Conservation (phyloP, 2,888 invertebrate genomes). For the Eristalis pertinax region DNA sequence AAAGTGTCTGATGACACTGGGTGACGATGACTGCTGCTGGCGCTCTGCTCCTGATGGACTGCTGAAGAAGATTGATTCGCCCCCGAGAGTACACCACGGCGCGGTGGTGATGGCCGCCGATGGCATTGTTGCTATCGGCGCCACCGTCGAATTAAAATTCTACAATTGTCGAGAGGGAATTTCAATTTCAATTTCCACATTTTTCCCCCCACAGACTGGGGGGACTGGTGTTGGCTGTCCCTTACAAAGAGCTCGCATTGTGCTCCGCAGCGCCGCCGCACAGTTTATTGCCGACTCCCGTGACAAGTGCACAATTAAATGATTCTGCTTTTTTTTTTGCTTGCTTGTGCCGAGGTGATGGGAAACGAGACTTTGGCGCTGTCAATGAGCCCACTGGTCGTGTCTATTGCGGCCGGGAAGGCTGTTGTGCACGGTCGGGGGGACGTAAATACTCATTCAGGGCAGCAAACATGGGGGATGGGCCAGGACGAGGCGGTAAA, state of each 20-base stretch:
- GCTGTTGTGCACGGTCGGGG: background rate
- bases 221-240: background rate
- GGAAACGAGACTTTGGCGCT: background rate
- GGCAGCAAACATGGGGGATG: background rate
- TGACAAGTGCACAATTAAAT: conserved; percentile 9
- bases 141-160: conserved; percentile 12
- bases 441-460: background rate
- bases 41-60: background rate
- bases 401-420: background rate
- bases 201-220: background rate
- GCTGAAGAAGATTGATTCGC: conserved; percentile 1
- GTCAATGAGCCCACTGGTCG: background rate
- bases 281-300: background rate
- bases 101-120: too few relatives aligned
- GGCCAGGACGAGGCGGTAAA: background rate
- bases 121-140: conserved; percentile 2
- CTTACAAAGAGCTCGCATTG: background rate
- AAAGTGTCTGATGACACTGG: conserved; percentile 7
- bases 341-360: background rate
- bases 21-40: background rate
- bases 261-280: background rate
- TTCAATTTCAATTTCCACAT: conserved; percentile 8
- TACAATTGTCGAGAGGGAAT: conserved; percentile 12
- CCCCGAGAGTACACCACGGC: background rate
- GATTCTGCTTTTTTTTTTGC: background rate